phyloP scores from a whole-genome alignment of 2,797 vertebrate species.

The Antrozous pallidus region DNA sequence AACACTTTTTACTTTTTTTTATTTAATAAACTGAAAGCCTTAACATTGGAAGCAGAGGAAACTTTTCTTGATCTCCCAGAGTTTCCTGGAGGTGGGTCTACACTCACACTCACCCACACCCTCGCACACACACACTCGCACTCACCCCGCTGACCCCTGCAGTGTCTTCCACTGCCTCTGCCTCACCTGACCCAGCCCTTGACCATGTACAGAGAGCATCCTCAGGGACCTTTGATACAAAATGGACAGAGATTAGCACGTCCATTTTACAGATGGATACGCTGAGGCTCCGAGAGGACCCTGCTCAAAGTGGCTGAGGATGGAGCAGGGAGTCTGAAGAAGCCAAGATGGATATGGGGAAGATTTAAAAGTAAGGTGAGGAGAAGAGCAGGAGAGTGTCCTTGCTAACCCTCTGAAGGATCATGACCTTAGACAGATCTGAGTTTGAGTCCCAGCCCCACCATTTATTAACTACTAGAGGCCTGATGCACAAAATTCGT shows the following conservation, averaged over 20 bases:
- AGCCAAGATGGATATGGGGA: background rate
- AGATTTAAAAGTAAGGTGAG: background rate
- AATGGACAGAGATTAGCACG: background rate
- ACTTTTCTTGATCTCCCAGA: background rate
- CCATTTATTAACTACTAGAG: background rate
- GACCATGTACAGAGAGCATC: background rate
- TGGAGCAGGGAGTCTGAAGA: background rate
- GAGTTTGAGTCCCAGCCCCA: background rate
- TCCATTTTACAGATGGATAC: background rate
- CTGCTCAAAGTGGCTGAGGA: background rate
- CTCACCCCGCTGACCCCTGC: background rate
- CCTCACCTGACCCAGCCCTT: background rate
- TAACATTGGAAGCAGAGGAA: background rate
- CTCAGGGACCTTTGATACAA: background rate
- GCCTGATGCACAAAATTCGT: too few relatives aligned
- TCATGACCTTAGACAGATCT: background rate
- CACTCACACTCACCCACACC: background rate
- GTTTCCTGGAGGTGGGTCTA: background rate
- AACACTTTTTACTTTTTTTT: conserved; percentile 1
- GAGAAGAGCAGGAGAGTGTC: background rate
- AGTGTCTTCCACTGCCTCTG: background rate
- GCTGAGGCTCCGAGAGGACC: background rate
- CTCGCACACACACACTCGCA: background rate
- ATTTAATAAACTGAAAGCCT: conserved; percentile 20
- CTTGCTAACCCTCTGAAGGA: background rate